Conservation (phyloP, 2,888 invertebrate species). For the Tetragonisca angustula region DNA sequence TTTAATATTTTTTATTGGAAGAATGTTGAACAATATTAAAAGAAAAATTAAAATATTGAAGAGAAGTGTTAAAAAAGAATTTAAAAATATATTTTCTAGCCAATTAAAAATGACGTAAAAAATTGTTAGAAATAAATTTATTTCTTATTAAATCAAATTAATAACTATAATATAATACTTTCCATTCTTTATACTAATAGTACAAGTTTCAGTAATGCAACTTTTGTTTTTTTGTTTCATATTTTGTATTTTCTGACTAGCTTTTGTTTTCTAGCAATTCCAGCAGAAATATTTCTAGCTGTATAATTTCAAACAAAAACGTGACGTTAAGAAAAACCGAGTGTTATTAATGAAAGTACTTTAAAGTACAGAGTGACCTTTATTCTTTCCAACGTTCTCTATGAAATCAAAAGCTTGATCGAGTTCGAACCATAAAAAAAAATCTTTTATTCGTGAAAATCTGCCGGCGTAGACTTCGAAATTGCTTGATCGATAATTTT, state of each 20-base stretch:
- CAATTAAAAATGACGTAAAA: not conserved
- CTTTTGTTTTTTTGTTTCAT: not conserved
- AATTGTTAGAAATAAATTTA: not conserved
- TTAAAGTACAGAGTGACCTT: not conserved
- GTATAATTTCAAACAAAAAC: not conserved
- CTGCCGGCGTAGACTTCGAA: not conserved
- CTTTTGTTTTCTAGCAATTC: not conserved
- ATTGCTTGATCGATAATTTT: not conserved
- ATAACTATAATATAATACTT: not conserved
- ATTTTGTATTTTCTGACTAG: not conserved
- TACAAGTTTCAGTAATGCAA: not conserved
- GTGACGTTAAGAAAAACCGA: not conserved
- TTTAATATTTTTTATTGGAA: too few species aligned
- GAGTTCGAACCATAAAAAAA: not conserved
- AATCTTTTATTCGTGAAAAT: not conserved
- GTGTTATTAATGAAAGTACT: not conserved
- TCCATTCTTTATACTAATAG: not conserved
- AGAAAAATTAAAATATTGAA: too few species aligned
- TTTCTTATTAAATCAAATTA: not conserved
- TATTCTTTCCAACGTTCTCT: not conserved
- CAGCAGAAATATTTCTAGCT: not conserved
- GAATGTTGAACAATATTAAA: too few species aligned
- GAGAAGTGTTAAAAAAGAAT: not conserved
- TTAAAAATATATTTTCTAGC: not conserved
- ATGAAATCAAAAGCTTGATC: not conserved